Evolutionary conservation across 2,797 vertebrate genomes (phyloP).

Genomic region (Sebastes hopkinsi): DNA sequence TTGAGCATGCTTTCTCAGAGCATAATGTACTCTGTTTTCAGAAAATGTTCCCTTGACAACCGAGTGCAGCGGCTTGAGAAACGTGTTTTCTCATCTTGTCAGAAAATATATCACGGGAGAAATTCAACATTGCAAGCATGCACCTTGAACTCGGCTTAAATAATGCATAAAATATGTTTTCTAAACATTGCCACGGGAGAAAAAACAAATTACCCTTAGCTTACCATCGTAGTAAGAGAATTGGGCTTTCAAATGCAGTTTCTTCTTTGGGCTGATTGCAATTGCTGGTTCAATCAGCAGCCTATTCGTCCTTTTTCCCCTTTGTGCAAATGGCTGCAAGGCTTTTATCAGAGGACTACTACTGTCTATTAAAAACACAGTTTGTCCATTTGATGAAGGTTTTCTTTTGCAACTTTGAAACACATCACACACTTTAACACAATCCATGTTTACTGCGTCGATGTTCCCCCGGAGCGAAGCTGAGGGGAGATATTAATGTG

Average conservation of each 20-base stretch:
- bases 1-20: conserved; percentile 38
- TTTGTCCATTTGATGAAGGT: background rate
- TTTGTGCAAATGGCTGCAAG: conserved; percentile 3
- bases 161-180: conserved; percentile 30
- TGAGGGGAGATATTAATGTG: conserved; percentile 38
- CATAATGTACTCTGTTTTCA: conserved; percentile 28
- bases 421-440: background rate
- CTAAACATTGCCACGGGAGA: conserved; percentile 1
- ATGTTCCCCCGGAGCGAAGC: conserved; percentile 4
- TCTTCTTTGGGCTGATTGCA: conserved; percentile 41
- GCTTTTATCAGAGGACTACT: background rate
- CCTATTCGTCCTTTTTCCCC: conserved; percentile 19
- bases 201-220: conserved; percentile 4
- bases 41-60: conserved; percentile 71
- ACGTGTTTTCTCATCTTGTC: conserved; percentile 47
- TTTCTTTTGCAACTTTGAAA: conserved; percentile 1
- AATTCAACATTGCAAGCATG: conserved; percentile 12
- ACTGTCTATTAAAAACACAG: background rate
- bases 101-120: conserved; percentile 32
- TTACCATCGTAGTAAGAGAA: background rate
- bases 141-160: conserved; percentile 47
- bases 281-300: conserved; percentile 39
- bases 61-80: conserved; percentile 48
- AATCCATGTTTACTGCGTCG: conserved; percentile 21
- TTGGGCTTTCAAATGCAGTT: conserved; percentile 13